Evolutionary conservation across 2,888 invertebrate genomes (phyloP), one percentile per base, ranked within the genome.

Genomic region (Ophion obscuratus): DNA sequence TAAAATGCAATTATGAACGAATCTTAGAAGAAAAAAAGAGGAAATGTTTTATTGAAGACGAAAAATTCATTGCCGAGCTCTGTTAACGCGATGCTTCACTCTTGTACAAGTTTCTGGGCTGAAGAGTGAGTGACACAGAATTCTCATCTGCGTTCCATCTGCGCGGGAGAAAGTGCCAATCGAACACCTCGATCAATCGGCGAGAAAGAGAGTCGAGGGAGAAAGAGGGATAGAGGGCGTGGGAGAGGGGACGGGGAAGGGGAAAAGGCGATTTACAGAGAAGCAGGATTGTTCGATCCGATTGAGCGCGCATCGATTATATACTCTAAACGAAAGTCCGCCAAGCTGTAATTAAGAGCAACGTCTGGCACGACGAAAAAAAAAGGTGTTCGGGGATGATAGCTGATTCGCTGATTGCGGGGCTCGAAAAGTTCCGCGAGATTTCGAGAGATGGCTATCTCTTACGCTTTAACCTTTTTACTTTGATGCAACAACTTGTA

Each of bases 301-400:
- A 74, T 70, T 57, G 75, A 76, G 31, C 76, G 79, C 27, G 73
- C 85, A 89, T 89, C 88, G 89, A 89, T 89, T 88, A 85, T 83
- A n/a, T 3, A 80, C 24, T 67, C 76, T 64, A 62, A 76, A 80
- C 71, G 88, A 90, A 90, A 91, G 90, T 88, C 88, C 92, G 84
- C 92, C 93, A 89, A 92, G 92, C 77, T 53, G 94, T 87, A 94
- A 94, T 90, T 91, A 89, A 88, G 89, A 88, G 82, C 90, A 81
- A 82, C 82, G 82, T 83, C 77, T 88, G 87, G 44, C 44, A 90
- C 84, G 87, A 87, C 84, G 81, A 61, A 75, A 40, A 62, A 62
- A 66, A 78, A 40, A 31, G 14, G 1, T 53, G 20, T 27, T n/a
- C 20, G 31, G 4, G 17, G 53, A 24, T 47, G 14, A 20, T 53